Evolutionary conservation across 1,140 invertebrate species (phyloP), one percentile per base, ranked within the genome.

Genomic region (Orussus abietinus): DNA sequence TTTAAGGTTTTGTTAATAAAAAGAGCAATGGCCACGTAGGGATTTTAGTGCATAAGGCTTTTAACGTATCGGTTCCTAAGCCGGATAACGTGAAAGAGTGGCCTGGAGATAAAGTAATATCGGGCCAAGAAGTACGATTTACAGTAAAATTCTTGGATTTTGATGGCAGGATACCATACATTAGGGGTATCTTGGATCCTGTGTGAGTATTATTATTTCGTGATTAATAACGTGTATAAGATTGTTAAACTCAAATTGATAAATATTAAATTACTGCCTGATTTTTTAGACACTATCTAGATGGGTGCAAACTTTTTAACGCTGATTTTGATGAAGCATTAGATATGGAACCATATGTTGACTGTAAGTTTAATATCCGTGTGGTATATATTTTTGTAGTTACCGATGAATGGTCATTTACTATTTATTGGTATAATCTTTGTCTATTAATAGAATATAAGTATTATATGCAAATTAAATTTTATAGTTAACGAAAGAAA

Each of bases 31-130:
- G 80, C 53, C 77, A 83, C 65, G 63, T 85, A 33, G 77, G 77
- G 18, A 73, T 82, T 35, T 63, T 84, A 14, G 74, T 84, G 1
- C 80, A 85, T 53, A 77, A 79, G 56, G 71, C 76, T 17, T 84
- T 84, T 53, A 83, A 83, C 64, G 75, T 82, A 18, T 79, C 80
- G 4, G 75, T 84, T 36, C 77, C 77, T 15, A 77, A 74, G 53
- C 75, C 75, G 9, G 65, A 72, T 10, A 65, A 77, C 25, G 61
- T 68, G 17, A 62, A 75, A 33, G 62, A 76, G 38, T 83, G 81
- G 81, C 55, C 74, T 45, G 81, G 81, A 5, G 39, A 75, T 26
- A 63, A 62, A 40, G 57, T 80, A 20, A 49, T 72, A 18, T 65
- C 80, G 51, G 77, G 77, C 0, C 75, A 82, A 59, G 71, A 80